Percentiles rank a stretch among this genome's conserved stretches.
phyloP scores from a whole-genome alignment of 2,797 vertebrate species.

The Synanceia verrucosa region DNA sequence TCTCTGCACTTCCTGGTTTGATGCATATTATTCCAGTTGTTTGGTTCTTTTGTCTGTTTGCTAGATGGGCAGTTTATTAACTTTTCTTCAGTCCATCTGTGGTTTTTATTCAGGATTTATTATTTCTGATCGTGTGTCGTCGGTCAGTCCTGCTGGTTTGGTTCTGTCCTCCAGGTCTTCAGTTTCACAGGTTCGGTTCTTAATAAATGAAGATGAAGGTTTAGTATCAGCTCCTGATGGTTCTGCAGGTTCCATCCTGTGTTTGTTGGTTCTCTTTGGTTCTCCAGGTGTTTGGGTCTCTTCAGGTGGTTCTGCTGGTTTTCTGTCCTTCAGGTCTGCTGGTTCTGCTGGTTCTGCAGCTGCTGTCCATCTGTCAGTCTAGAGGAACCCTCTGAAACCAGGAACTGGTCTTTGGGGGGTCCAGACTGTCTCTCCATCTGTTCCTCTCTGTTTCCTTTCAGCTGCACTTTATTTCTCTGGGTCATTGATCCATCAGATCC shows the following conservation, averaged over 20 bases:
- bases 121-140: too few species aligned
- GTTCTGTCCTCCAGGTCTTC: background rate
- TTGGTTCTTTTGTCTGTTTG: too few species aligned
- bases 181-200: background rate
- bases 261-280: background rate
- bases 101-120: rapidly evolving
- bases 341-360: constrained; percentile 4
- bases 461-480: background rate
- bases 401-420: background rate
- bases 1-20: background rate
- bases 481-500: too few species aligned
- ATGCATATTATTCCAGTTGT: background rate
- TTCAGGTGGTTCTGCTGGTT: background rate
- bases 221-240: background rate
- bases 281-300: background rate
- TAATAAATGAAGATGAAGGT: too few species aligned
- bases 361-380: background rate
- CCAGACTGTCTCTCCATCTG: constrained; percentile 2
- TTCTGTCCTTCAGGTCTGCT: background rate
- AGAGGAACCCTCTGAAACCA: constrained; percentile 8
- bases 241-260: too few species aligned
- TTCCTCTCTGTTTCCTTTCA: constrained; percentile 10
- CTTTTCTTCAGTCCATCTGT: too few species aligned
- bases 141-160: background rate
- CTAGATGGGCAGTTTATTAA: too few species aligned